These are phyloP conservation scores for Drosophila orena DNA, from an alignment of 1,140 invertebrate species.

Conservation along the genomic window DNA sequence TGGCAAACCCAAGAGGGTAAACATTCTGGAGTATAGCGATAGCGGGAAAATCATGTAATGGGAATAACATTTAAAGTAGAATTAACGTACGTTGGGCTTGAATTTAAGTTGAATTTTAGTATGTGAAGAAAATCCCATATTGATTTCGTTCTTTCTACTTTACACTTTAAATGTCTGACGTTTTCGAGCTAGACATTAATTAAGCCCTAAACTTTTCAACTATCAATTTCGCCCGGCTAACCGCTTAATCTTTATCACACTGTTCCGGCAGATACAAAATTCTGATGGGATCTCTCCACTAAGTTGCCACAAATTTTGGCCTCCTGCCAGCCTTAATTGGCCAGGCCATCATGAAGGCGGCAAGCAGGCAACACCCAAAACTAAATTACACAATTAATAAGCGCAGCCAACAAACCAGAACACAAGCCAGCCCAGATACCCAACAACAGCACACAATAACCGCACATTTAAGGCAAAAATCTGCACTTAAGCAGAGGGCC, in stretches of 20 bases:
- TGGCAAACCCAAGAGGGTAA: conserved; percentile 26
- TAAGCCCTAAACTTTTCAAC: not conserved
- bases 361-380: conserved; percentile 52
- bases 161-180: not conserved
- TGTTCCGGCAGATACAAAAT: conserved; percentile 15
- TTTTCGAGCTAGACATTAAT: not conserved
- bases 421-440: conserved; percentile 18
- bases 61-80: conserved; percentile 14
- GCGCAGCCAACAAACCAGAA: conserved; percentile 44
- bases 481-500: conserved; percentile 65
- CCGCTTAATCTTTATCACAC: conserved; percentile 21
- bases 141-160: not conserved
- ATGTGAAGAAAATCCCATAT: too few relatives aligned
- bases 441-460: conserved; percentile 54
- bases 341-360: conserved; percentile 52
- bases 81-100: not conserved
- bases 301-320: conserved; percentile 49
- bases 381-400: conserved; percentile 79
- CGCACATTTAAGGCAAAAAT: conserved; percentile 71
- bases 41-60: conserved; percentile 18
- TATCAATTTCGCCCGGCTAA: not conserved
- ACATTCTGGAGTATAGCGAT: conserved; percentile 31
- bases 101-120: not conserved
- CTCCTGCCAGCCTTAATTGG: conserved; percentile 30
- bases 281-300: conserved; percentile 14